Conservation (phyloP, 1,140 invertebrate species). For the Sarcophaga bullata region DNA sequence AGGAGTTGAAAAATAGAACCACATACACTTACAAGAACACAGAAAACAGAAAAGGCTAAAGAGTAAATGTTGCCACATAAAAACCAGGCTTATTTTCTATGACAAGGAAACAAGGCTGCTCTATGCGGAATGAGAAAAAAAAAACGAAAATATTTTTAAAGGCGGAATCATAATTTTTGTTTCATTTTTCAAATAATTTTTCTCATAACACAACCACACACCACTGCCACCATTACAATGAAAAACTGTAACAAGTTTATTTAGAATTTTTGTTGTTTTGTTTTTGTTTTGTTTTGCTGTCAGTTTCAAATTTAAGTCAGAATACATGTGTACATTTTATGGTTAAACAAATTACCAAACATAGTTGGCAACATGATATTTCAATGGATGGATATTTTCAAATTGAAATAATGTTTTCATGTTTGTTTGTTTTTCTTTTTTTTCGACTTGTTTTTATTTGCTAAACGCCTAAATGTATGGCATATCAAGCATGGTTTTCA, state of each 20-base stretch:
- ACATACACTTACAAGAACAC: not conserved
- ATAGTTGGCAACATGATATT: constrained; percentile 4
- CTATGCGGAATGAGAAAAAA: not conserved
- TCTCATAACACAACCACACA: too few relatives aligned
- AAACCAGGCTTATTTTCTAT: too few relatives aligned
- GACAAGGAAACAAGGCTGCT: too few relatives aligned
- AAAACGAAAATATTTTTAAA: not conserved
- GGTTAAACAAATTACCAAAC: not conserved
- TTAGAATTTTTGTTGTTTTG: not conserved
- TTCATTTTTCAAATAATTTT: not conserved
- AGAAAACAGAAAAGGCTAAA: not conserved
- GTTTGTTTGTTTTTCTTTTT: too few relatives aligned
- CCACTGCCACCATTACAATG: not conserved
- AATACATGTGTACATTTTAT: not conserved
- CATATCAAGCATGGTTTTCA: too few relatives aligned
- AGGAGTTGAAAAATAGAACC: not conserved
- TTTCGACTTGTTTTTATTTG: too few relatives aligned
- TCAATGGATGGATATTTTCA: not conserved
- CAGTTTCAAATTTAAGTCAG: not conserved
- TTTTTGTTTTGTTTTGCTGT: not conserved
- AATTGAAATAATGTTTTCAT: too few relatives aligned
- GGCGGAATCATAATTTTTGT: not conserved
- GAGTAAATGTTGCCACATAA: too few relatives aligned
- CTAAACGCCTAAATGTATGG: too few relatives aligned
- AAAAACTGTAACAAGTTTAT: not conserved